Base-by-base conservation (phyloP, 1,140 invertebrate genomes). In the Probaryconus sp. region DNA sequence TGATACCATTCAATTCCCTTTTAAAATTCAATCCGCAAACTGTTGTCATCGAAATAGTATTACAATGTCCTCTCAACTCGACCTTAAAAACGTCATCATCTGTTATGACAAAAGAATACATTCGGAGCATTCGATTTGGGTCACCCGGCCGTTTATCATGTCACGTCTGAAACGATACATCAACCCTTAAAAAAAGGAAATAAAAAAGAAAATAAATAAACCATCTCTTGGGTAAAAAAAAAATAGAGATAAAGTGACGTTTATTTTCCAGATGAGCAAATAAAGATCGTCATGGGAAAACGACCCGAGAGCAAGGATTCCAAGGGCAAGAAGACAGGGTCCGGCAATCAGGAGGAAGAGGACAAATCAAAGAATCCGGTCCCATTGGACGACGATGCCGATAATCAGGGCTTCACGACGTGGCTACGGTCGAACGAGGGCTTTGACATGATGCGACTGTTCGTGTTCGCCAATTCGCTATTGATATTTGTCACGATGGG, bases 391-490 rank as follows among this genome's bases (percentile, higher is more conserved):
- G 85, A 87, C n/a, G 76, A 79, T 9, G 37, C 45, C 6, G 56
- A 86, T 0, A 87, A 88, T 77, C 81, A 90, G 60, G 89, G 89
- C 7, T 91, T 91, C 53, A 80, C 86, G 9, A 81, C 83, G n/a
- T 91, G 91, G 91, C 71, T 91, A 3, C 81, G 83, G 60, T 90
- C 90, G 2, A 84, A 83, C 50, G 83, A 89, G 14, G 90, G 90
- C 16, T 65, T 89, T 11, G 89, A 90, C 76, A 90, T 89, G 79
- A 88, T 91, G 87, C 86, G 87, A 58, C 74, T 91, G 1, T 91
- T 91, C 68, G 89, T 91, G 10, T 78, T 91, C 7, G 85, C 87
- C 13, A 91, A 91, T 82, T 88, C 89, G 6, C 21, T 91, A 3
- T 67, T 90, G 10, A 82, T 91, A 2, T 89, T 91, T 31, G 50